A percentile compares a stretch with the other conserved stretches of the same genome.
phyloP scores from a whole-genome alignment of 2,888 invertebrate species.

The Sipha maydis region DNA sequence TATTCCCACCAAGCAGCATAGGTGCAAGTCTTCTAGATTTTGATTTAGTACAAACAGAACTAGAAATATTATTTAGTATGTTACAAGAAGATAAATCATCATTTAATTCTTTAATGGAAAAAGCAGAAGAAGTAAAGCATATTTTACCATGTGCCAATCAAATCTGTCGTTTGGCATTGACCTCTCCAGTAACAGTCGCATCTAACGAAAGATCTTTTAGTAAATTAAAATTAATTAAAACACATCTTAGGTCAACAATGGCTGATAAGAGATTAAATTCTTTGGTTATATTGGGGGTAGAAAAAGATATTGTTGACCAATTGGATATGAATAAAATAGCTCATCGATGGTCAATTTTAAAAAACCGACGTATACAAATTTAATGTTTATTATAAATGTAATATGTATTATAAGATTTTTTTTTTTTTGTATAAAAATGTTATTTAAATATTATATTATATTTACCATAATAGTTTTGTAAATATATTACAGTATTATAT shows the following conservation, averaged over 20 bases:
- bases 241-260: slow-evolving; percentile 3
- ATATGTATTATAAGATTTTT: neutral
- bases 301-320: slow-evolving; percentile 11
- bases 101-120: slow-evolving; percentile 9
- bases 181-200: neutral
- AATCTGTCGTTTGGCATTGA: neutral
- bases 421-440: neutral
- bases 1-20: neutral
- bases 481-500: neutral
- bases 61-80: slow-evolving; percentile 26
- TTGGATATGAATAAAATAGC: slow-evolving; percentile 1
- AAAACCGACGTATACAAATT: slow-evolving; percentile 1
- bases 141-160: slow-evolving; percentile 8
- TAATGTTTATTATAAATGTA: neutral
- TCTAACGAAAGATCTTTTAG: slow-evolving; percentile 23
- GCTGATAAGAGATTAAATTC: slow-evolving; percentile 6
- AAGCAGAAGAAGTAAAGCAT: neutral
- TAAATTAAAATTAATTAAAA: slow-evolving; percentile 42
- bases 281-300: neutral
- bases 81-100: neutral
- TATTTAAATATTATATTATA: neutral
- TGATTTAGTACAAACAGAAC: neutral
- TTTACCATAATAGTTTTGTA: neutral
- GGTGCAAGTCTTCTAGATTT: neutral
- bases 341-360: slow-evolving; percentile 11